These are phyloP conservation scores for Blera fallax DNA, from an alignment of 2,888 invertebrate species.

Conservation along the genomic window DNA sequence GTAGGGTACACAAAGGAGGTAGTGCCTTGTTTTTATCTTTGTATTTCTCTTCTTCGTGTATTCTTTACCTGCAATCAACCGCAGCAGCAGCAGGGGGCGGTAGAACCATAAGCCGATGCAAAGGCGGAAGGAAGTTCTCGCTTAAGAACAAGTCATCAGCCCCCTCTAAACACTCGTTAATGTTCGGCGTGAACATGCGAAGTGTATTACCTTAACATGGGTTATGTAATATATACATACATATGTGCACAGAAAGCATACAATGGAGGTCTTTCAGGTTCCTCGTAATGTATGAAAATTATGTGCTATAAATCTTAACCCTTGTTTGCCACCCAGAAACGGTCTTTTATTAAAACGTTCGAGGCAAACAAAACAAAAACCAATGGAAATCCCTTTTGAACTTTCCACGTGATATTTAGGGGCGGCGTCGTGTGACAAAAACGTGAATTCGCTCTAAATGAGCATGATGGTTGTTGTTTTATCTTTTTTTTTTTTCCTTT, in stretches of 20 bases:
- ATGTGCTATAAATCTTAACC: slow-evolving; percentile 58
- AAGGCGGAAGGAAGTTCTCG: slow-evolving; percentile 46
- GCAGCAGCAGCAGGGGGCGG: slow-evolving; percentile 8
- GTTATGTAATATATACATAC: background rate
- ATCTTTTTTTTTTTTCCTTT: background rate
- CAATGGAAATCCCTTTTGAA: slow-evolving; percentile 2
- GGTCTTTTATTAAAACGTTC: slow-evolving; percentile 52
- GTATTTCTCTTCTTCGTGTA: background rate
- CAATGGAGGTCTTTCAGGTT: slow-evolving; percentile 26
- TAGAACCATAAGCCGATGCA: background rate
- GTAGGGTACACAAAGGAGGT: background rate
- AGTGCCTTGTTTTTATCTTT: background rate
- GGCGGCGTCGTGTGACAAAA: background rate
- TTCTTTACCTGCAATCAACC: slow-evolving; percentile 54
- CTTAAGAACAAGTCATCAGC: slow-evolving; percentile 55
- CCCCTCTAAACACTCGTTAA: slow-evolving; percentile 37
- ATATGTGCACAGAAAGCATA: slow-evolving; percentile 19
- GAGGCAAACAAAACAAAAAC: background rate
- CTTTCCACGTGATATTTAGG: background rate
- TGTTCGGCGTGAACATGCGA: slow-evolving; percentile 54
- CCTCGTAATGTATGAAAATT: slow-evolving; percentile 49
- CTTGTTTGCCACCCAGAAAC: slow-evolving; percentile 38
- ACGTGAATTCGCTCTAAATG: background rate
- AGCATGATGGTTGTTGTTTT: background rate
- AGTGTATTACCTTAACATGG: background rate